Conservation (phyloP, 2,113 vertebrate genomes). For the Numenius arquata region DNA sequence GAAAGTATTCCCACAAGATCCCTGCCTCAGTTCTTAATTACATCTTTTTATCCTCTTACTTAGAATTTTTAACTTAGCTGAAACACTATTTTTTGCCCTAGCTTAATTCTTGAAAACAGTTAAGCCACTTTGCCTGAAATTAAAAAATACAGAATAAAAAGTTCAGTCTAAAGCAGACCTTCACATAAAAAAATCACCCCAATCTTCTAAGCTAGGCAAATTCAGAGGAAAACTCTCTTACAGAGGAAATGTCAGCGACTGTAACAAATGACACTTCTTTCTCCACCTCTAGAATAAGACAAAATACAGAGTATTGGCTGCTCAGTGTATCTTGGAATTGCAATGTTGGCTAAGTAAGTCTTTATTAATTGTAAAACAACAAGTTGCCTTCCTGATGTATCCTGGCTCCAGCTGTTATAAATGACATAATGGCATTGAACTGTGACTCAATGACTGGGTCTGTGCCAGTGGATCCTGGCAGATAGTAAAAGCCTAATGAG, state of each 20-base stretch:
- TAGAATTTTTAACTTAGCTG: background rate
- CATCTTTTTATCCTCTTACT: background rate
- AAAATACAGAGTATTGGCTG: background rate
- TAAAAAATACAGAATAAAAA: background rate
- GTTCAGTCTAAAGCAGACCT: background rate
- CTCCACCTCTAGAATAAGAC: background rate
- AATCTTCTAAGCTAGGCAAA: background rate
- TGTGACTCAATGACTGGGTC: background rate
- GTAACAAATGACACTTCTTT: background rate
- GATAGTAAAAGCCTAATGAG: background rate
- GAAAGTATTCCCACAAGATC: background rate
- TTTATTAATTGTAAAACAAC: background rate
- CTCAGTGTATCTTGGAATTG: background rate
- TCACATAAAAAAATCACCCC: background rate
- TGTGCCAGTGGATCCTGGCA: background rate
- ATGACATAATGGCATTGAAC: background rate
- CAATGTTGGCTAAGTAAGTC: background rate
- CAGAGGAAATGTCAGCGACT: background rate
- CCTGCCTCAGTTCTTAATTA: background rate
- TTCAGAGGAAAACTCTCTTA: background rate
- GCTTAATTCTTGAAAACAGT: background rate
- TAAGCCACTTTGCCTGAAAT: background rate
- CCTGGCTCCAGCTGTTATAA: slow-evolving; percentile 10
- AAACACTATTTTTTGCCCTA: background rate
- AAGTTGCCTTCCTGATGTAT: background rate